Base-by-base conservation (phyloP, 2,113 vertebrate species). In the Xenotilapia longispinis region DNA sequence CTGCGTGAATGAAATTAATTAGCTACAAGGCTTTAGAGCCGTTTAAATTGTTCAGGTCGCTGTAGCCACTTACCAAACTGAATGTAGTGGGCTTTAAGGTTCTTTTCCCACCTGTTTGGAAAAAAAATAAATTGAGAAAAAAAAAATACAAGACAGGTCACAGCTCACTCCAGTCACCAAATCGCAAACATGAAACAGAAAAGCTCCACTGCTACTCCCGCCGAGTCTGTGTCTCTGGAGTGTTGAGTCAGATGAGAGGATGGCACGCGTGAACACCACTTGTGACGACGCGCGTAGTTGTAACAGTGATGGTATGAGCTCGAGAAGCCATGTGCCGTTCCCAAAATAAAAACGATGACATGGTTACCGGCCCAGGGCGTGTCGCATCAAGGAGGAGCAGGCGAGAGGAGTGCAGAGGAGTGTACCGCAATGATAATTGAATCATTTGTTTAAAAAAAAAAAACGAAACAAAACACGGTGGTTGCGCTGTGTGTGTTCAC, bases 271-370 rank as follows among this genome's bases (percentile, higher is more conserved):
- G 31, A 45, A 82, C 85, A 54, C 83, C 91, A 92, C 94, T 92
- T 91, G 91, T 84, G 88, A 81, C 82, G 84, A 83, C 90, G 81
- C 87, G 84, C 88, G 82, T 84, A 57, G 10, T 47, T 78, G 11
- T 51, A 19, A 78, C 68, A 78, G 73, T 42, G 73, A 51, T 1
- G 47, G 60, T 82, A 81, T 49, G 83, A 58, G 87, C 60, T 92
- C 85, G 65, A 80, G 26, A 17, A 91, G 92, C 95, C 96, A 96
- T 95, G 96, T 95, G 96, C 92, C 85, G 53, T 85, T 60, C 94
- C 94, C 93, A 96, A 95, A 96, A 96, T 95, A 95, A 94, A 93
- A 83, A 87, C 58, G 65, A 11, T 87, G 92, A 90, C 94, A 85
- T 53, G 36, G 47, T 58, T 87, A 58, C 82, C 54, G 53, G 31